Percentiles rank a stretch among this genome's conserved stretches.
phyloP scores from a whole-genome alignment of 2,797 vertebrate genomes.

The Malurus splendens region DNA sequence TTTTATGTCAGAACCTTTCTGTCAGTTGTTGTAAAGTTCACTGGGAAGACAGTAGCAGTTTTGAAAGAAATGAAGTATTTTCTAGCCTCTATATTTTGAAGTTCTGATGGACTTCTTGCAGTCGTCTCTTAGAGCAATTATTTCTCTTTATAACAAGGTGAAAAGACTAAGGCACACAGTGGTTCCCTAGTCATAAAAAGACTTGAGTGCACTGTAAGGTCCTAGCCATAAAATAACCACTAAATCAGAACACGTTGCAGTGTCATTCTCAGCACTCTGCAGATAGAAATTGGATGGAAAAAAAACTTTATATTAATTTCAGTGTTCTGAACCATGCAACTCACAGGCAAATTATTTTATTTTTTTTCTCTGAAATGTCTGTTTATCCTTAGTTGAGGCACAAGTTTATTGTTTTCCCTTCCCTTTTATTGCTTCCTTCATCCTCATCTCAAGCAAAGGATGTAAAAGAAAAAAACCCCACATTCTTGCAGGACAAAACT shows the following conservation, averaged over 20 bases:
- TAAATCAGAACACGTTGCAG: neutral
- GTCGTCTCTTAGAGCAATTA: neutral
- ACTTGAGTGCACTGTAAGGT: neutral
- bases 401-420: neutral
- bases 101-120: neutral
- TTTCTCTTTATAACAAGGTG: neutral
- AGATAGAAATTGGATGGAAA: neutral
- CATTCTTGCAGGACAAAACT: neutral
- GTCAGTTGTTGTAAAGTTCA: neutral
- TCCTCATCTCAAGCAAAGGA: neutral
- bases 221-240: neutral
- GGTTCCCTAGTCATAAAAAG: neutral
- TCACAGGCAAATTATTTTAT: neutral
- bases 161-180: neutral
- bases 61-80: neutral
- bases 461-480: neutral
- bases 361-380: neutral
- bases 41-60: neutral
- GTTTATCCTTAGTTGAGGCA: neutral
- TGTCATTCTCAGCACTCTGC: neutral
- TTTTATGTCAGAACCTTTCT: neutral
- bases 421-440: neutral
- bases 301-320: neutral
- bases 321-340: neutral
- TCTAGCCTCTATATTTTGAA: neutral